phyloP scores from a whole-genome alignment of 92 coral and sea anemone genomes.

The Heteractis magnifica region DNA sequence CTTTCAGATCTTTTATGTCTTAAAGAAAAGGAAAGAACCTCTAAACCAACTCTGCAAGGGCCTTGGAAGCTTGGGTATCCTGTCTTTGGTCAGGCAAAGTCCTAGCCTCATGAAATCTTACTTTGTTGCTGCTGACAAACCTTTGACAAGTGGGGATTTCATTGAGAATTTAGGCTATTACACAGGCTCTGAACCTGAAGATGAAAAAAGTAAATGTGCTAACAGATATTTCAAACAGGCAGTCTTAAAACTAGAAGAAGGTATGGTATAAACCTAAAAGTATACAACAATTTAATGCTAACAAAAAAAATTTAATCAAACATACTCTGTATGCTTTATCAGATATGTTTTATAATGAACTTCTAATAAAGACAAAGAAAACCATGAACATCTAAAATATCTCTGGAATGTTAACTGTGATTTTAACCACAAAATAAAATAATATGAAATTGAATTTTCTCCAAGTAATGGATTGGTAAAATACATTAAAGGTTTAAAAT shows the following conservation, averaged over 20 bases:
- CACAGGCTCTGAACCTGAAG: conserved; percentile 32
- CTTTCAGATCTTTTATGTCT: conserved; percentile 16
- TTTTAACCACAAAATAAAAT: too few species aligned
- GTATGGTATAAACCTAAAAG: background rate
- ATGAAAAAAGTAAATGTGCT: conserved; percentile 35
- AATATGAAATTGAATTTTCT: too few species aligned
- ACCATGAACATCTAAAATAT: too few species aligned
- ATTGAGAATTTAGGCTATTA: conserved; percentile 24
- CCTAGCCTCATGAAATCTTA: conserved; percentile 36
- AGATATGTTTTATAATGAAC: background rate
- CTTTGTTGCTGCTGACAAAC: conserved; percentile 21
- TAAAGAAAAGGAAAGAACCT: conserved; percentile 47
- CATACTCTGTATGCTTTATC: too few species aligned
- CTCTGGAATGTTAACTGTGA: too few species aligned
- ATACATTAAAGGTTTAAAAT: background rate
- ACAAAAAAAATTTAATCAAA: background rate
- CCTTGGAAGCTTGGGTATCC: conserved; percentile 18
- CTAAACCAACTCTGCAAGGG: conserved; percentile 49
- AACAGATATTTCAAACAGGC: conserved; percentile 27
- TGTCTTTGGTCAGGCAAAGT: conserved; percentile 15
- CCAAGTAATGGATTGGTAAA: background rate
- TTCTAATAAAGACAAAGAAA: too few species aligned
- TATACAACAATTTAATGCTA: background rate
- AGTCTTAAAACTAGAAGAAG: conserved; percentile 28
- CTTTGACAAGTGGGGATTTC: conserved; percentile 38